phyloP scores from a whole-genome alignment of 2,113 vertebrate genomes.

The Albula goreensis region DNA sequence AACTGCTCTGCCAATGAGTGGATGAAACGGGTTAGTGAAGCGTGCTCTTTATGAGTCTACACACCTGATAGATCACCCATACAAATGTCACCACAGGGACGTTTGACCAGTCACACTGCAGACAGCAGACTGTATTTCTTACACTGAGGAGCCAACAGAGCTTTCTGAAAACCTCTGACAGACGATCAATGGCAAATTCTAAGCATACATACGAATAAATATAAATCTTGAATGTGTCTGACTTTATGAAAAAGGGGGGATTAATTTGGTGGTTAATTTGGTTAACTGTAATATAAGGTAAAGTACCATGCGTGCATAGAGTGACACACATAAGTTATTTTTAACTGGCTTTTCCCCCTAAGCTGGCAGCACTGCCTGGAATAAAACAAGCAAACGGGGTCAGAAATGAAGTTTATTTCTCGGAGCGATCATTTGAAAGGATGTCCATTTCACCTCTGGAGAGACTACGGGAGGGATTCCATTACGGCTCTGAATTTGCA shows the following conservation, averaged over 20 bases:
- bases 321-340: background rate
- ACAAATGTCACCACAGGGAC: background rate
- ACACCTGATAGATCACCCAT: background rate
- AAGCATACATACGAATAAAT: slow-evolving; percentile 14
- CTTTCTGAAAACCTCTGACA: background rate
- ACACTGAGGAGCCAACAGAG: slow-evolving; percentile 8
- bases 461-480: slow-evolving; percentile 5
- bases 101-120: background rate
- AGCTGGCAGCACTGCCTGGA: background rate
- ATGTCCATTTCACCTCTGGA: slow-evolving; percentile 24
- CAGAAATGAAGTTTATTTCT: background rate
- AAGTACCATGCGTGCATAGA: background rate
- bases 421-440: slow-evolving; percentile 19
- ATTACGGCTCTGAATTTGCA: slow-evolving; percentile 35
- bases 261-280: slow-evolving; percentile 7
- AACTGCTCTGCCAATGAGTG: background rate
- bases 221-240: slow-evolving; percentile 8
- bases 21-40: background rate
- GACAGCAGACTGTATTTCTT: slow-evolving; percentile 5
- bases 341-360: background rate
- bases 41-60: background rate
- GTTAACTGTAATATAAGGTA: background rate
- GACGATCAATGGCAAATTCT: slow-evolving; percentile 14
- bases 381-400: background rate
- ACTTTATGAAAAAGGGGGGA: background rate